Conservation (phyloP, 2,888 invertebrate species). For the Sialis lutaria region DNA sequence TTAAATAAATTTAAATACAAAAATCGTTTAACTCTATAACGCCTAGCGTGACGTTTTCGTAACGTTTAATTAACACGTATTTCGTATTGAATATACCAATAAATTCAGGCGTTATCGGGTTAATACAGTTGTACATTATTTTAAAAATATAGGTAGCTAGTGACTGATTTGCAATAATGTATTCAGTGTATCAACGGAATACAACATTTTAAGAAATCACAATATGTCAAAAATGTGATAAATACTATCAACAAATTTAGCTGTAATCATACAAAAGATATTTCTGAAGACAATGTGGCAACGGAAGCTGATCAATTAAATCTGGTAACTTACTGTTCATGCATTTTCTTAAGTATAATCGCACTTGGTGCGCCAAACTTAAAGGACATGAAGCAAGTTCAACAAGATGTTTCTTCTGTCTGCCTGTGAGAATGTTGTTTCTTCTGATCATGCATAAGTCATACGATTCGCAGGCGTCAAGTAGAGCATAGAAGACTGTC, state of each 20-base stretch:
- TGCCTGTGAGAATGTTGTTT: constrained; percentile 42
- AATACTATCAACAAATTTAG: constrained; percentile 16
- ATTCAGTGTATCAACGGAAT: no score
- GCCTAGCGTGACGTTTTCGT: no score
- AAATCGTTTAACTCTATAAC: no score
- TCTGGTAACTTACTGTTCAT: constrained; percentile 39
- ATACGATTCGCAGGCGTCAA: constrained; percentile 60
- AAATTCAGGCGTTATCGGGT: no score
- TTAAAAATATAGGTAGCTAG: no score
- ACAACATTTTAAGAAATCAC: no score
- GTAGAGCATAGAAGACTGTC: constrained; percentile 43
- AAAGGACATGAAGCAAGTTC: constrained; percentile 48
- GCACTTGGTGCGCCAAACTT: constrained; percentile 43
- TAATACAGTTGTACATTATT: no score
- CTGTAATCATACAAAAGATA: constrained; percentile 52
- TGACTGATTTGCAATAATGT: no score
- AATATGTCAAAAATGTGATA: no score
- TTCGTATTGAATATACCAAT: no score
- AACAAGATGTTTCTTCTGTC: constrained; percentile 46
- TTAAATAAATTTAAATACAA: no score
- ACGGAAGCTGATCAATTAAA: constrained; percentile 36
- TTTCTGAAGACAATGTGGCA: constrained; percentile 45
- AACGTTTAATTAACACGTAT: no score
- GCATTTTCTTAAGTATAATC: constrained; percentile 37
- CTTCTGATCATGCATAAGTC: constrained; percentile 65